These are phyloP conservation scores for Sebastes nivosus DNA, from an alignment of 2,797 vertebrate genomes.

Conservation along the genomic window DNA sequence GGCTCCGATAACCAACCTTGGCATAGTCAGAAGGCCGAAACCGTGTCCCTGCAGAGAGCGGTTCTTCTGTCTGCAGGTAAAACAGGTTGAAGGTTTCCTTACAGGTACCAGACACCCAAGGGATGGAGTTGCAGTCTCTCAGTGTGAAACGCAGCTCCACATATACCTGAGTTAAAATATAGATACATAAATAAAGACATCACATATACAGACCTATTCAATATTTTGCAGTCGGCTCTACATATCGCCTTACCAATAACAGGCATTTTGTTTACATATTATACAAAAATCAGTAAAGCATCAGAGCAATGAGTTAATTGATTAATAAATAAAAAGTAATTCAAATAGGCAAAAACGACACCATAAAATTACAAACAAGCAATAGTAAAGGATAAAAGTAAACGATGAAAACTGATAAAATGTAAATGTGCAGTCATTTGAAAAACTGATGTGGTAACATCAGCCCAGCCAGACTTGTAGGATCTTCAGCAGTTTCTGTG, in stretches of 20 bases:
- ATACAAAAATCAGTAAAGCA: not conserved
- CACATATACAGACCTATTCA: not conserved
- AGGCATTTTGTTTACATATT: not conserved
- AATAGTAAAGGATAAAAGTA: not conserved
- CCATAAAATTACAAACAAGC: not conserved
- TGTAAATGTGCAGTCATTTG: not conserved
- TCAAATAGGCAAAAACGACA: not conserved
- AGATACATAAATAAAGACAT: not conserved
- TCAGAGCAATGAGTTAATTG: not conserved
- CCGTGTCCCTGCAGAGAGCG: constrained; percentile 85
- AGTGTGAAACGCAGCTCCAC: constrained; percentile 98
- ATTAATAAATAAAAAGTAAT: not conserved
- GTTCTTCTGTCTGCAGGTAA: constrained; percentile 93
- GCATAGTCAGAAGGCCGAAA: constrained; percentile 91
- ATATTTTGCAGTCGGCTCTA: not conserved
- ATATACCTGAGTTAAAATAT: constrained; percentile 79
- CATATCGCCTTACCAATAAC: not conserved
- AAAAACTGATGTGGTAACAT: not conserved
- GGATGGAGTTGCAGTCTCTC: constrained; percentile 98
- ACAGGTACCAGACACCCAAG: constrained; percentile 96
- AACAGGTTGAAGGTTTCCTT: constrained; percentile 99
- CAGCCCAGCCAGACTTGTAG: not conserved
- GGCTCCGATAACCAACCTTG: constrained; percentile 75
- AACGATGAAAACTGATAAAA: not conserved
- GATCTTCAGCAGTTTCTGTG: not conserved